These are phyloP conservation scores for Pomatorhinus ruficollis DNA, from an alignment of 2,113 vertebrate genomes.

Conservation along the genomic window DNA sequence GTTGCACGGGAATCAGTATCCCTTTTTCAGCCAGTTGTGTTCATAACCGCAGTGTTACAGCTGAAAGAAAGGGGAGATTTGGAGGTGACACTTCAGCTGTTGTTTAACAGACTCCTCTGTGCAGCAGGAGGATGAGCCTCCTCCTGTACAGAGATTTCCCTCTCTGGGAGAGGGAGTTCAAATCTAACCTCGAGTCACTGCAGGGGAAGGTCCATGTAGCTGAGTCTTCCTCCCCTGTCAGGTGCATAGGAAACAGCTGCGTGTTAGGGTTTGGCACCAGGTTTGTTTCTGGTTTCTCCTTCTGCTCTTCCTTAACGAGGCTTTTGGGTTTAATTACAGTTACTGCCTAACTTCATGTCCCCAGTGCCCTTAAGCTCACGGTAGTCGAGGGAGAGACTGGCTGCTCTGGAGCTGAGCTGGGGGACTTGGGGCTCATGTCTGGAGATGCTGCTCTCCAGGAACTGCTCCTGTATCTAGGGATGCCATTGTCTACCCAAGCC, in stretches of 20 bases:
- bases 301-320: not conserved
- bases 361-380: not conserved
- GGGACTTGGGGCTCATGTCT: not conserved
- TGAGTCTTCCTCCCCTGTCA: not conserved
- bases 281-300: not conserved
- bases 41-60: not conserved
- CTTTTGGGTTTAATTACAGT: slow-evolving; percentile 33
- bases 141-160: not conserved
- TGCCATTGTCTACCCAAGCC: not conserved
- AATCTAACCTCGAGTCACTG: not conserved
- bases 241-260: not conserved
- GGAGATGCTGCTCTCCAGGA: slow-evolving; percentile 34
- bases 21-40: not conserved
- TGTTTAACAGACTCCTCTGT: not conserved
- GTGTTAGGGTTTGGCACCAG: not conserved
- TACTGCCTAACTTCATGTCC: not conserved
- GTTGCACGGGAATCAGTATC: not conserved
- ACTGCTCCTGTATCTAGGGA: not conserved
- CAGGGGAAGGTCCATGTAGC: fast-evolving
- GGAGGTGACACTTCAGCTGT: not conserved
- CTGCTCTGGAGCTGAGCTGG: not conserved
- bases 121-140: not conserved
- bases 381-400: not conserved
- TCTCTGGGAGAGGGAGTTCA: not conserved
- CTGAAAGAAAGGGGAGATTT: not conserved